Conservation (phyloP, 2,888 invertebrate genomes). For the Galerucella pusilla region DNA sequence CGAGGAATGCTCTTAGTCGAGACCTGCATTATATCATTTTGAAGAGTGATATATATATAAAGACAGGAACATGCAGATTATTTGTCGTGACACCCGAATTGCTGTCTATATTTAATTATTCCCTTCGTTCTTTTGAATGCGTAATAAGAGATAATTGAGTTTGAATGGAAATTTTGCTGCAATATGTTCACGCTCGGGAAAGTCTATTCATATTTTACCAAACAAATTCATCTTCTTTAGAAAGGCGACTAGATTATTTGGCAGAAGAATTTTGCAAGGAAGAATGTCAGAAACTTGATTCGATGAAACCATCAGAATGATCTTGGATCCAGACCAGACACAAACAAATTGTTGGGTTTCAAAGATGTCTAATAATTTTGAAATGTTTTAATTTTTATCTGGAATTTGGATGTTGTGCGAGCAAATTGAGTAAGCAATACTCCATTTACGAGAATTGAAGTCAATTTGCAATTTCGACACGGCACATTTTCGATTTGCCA, state of each 20-base stretch:
- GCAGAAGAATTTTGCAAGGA: no score
- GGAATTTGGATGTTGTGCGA: background rate
- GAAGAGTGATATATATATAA: conserved; percentile 38
- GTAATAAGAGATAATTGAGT: conserved; percentile 2
- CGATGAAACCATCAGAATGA: no score
- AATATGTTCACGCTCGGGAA: background rate
- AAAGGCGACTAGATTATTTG: no score
- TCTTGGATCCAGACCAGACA: no score
- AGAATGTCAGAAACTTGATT: no score
- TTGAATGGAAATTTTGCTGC: background rate
- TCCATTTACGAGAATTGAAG: background rate
- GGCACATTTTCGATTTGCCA: conserved; percentile 22
- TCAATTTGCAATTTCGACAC: conserved; percentile 11
- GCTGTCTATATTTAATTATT: conserved; percentile 43
- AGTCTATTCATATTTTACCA: no score
- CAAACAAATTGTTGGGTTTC: no score
- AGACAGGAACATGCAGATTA: conserved; percentile 34
- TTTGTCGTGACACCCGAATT: conserved; percentile 35
- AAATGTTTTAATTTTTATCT: no score
- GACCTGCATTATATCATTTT: conserved; percentile 38
- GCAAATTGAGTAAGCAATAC: conserved; percentile 8
- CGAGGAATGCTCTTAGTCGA: conserved; percentile 19
- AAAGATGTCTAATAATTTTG: no score
- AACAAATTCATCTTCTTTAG: no score
- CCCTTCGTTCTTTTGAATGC: conserved; percentile 36